phyloP scores from a whole-genome alignment of 2,888 invertebrate species.

The Dione juno region DNA sequence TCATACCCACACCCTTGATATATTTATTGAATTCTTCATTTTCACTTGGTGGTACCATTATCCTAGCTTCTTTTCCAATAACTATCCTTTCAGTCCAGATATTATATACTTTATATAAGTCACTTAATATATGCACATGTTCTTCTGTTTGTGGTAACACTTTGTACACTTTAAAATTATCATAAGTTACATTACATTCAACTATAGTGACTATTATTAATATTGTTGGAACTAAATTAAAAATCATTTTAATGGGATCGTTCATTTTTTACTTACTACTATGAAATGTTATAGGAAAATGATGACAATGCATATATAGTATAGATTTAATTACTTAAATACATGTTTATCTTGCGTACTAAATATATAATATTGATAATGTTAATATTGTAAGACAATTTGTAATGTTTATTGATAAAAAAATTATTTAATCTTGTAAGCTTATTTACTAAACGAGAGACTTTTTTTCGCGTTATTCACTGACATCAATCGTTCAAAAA shows the following conservation, averaged over 20 bases:
- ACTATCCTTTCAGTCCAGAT: slow-evolving; percentile 59
- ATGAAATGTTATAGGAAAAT: not conserved
- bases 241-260: not conserved
- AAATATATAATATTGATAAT: slow-evolving; percentile 48
- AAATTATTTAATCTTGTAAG: not conserved
- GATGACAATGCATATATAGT: slow-evolving; percentile 1
- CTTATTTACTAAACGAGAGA: too few relatives aligned
- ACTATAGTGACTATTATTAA: slow-evolving; percentile 35
- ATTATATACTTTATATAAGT: slow-evolving; percentile 50
- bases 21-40: slow-evolving; percentile 52
- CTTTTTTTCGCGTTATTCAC: too few relatives aligned
- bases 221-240: not conserved
- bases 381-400: not conserved
- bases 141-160: slow-evolving; percentile 68
- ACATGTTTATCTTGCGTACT: slow-evolving; percentile 54
- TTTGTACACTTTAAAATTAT: slow-evolving; percentile 83
- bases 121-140: slow-evolving; percentile 58
- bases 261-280: not conserved
- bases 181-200: slow-evolving; percentile 58
- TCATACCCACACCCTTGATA: slow-evolving; percentile 48
- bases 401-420: not conserved
- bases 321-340: not conserved
- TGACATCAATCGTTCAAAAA: too few relatives aligned
- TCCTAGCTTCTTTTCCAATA: slow-evolving; percentile 60
- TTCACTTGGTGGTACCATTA: slow-evolving; percentile 57